Percentiles rank a stretch among this genome's conserved stretches.
Evolutionary conservation across 2,797 vertebrate genomes (phyloP).

Genomic region (Ctenochaetus hawaiiensis): DNA sequence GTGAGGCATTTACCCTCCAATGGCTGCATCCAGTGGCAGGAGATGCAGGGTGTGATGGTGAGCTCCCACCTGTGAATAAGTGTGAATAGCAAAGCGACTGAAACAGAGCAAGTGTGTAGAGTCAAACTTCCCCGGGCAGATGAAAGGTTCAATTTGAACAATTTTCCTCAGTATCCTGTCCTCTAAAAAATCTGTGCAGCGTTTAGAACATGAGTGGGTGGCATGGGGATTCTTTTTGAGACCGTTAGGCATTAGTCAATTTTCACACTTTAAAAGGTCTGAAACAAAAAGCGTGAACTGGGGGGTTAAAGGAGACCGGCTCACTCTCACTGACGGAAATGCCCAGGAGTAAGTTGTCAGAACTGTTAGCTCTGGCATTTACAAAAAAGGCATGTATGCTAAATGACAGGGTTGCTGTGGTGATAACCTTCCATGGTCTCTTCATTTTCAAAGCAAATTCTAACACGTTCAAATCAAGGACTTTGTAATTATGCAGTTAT

Average conservation of each 20-base stretch:
- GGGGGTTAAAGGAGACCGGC: conserved; percentile 27
- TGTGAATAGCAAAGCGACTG: conserved; percentile 44
- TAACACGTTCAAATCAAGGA: conserved; percentile 53
- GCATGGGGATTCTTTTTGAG: conserved; percentile 58
- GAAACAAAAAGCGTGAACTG: conserved; percentile 55
- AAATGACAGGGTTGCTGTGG: conserved; percentile 59
- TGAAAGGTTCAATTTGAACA: conserved; percentile 45
- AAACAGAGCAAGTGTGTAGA: conserved; percentile 22
- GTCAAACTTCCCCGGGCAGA: conserved; percentile 25
- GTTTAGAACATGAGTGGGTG: conserved; percentile 49
- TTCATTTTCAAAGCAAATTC: conserved; percentile 46
- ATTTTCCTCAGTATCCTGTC: conserved; percentile 26
- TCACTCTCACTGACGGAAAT: conserved; percentile 42
- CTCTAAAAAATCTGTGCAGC: conserved; percentile 43
- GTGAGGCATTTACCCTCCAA: conserved; percentile 51
- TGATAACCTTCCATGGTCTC: conserved; percentile 59
- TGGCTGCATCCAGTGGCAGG: conserved; percentile 22
- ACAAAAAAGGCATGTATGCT: conserved; percentile 35
- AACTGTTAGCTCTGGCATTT: conserved; percentile 66
- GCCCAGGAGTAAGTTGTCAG: conserved; percentile 50
- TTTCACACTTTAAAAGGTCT: conserved; percentile 75
- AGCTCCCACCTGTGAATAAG: conserved; percentile 55
- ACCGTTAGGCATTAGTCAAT: conserved; percentile 53
- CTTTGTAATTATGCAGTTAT: conserved; percentile 69
- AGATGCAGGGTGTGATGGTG: conserved; percentile 29